Conservation (phyloP, 2,113 vertebrate species). For the Phrynosoma platyrhinos region DNA sequence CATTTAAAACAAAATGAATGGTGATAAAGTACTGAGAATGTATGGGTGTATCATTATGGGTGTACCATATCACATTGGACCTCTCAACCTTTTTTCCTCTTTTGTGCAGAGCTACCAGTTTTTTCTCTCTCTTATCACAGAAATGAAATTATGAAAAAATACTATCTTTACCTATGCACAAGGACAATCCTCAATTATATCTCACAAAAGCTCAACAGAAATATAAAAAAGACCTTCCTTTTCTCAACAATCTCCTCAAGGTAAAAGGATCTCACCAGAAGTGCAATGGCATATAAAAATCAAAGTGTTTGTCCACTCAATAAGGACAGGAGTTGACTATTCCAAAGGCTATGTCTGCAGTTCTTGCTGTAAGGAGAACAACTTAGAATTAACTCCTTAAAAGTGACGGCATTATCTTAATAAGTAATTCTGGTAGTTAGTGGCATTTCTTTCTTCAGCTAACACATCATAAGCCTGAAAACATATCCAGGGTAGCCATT, state of each 20-base stretch:
- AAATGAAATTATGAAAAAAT: neutral
- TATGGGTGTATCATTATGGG: neutral
- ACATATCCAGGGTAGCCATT: too few relatives aligned
- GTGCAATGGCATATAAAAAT: neutral
- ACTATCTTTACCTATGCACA: neutral
- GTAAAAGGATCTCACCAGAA: neutral
- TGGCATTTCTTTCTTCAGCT: too few relatives aligned
- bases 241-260: neutral
- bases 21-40: neutral
- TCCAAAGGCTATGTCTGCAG: neutral
- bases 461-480: too few relatives aligned
- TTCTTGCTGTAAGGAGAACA: neutral
- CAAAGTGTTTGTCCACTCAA: neutral
- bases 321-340: neutral
- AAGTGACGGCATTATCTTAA: too few relatives aligned
- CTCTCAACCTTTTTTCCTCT: slow-evolving; percentile 32
- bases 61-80: neutral
- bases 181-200: neutral
- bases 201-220: neutral
- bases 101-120: neutral
- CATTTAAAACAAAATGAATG: slow-evolving; percentile 39
- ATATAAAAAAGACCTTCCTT: slow-evolving; percentile 9
- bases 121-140: neutral
- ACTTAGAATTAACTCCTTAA: too few relatives aligned
- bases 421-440: too few relatives aligned